These are phyloP conservation scores for Cephalotes varians DNA, from an alignment of 2,888 invertebrate species.

Conservation along the genomic window DNA sequence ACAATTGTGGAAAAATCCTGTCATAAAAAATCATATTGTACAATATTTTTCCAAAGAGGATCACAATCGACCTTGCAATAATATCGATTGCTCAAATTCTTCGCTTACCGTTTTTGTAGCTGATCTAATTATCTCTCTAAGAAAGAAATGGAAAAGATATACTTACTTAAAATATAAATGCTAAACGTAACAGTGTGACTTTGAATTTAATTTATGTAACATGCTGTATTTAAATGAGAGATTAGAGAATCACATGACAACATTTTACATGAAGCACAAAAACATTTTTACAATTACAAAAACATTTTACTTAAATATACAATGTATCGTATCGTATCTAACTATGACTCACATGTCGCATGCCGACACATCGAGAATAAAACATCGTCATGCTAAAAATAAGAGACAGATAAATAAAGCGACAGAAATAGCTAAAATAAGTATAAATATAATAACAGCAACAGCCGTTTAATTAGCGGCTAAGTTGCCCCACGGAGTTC, in stretches of 20 bases:
- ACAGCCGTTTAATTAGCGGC: not conserved
- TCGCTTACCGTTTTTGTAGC: not conserved
- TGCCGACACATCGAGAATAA: slow-evolving; percentile 14
- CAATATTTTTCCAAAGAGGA: not conserved
- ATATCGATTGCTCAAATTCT: not conserved
- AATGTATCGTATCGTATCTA: not conserved
- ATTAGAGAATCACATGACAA: not conserved
- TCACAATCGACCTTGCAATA: not conserved
- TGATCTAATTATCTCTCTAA: not conserved
- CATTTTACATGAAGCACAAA: not conserved
- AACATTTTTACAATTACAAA: no score
- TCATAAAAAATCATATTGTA: not conserved
- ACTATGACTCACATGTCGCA: not conserved
- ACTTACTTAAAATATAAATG: not conserved
- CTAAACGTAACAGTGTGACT: not conserved
- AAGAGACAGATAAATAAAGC: slow-evolving; percentile 28
- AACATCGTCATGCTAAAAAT: slow-evolving; percentile 8
- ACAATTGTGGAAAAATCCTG: not conserved
- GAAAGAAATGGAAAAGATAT: not conserved
- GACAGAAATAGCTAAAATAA: not conserved
- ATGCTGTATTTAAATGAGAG: not conserved
- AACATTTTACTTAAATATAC: not conserved
- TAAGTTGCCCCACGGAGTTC: not conserved
- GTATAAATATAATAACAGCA: no score
- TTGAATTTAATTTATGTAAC: not conserved